Evolutionary conservation across 1,140 invertebrate genomes (phyloP).

Genomic region (Sminthurinus signatus): DNA sequence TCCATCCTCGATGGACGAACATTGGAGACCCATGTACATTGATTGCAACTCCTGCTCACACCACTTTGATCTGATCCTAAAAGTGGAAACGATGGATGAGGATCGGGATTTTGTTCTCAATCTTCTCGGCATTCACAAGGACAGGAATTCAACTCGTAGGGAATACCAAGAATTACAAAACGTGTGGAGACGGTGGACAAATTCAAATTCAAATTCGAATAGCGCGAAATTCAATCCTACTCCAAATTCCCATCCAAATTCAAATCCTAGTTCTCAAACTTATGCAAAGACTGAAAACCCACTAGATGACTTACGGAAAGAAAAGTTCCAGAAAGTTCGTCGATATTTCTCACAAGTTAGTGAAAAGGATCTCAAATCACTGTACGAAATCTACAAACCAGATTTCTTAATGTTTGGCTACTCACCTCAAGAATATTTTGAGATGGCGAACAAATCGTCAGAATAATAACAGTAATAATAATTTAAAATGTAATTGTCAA

Average conservation of each 20-base stretch:
- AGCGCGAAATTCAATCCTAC: background rate
- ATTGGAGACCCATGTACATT: constrained; percentile 49
- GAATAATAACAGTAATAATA: no score
- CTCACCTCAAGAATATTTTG: constrained; percentile 24
- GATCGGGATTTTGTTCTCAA: constrained; percentile 28
- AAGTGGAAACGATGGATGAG: constrained; percentile 40
- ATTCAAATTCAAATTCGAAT: background rate
- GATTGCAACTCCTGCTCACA: constrained; percentile 47
- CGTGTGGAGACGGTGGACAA: constrained; percentile 31
- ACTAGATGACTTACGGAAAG: background rate
- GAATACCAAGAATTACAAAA: constrained; percentile 9
- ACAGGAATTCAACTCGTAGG: no score
- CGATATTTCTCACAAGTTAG: constrained; percentile 28
- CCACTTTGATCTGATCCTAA: constrained; percentile 39
- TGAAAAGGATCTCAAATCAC: constrained; percentile 50
- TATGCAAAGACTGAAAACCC: background rate
- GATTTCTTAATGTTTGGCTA: constrained; percentile 79
- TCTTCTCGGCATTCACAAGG: background rate
- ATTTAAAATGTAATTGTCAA: no score
- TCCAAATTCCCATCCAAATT: no score
- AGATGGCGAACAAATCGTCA: no score
- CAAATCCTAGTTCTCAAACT: no score
- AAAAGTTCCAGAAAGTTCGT: no score
- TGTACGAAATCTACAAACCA: constrained; percentile 66
- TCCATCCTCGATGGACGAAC: constrained; percentile 49